Evolutionary conservation across 2,888 invertebrate species (phyloP).

Genomic region (Brenthis ino): DNA sequence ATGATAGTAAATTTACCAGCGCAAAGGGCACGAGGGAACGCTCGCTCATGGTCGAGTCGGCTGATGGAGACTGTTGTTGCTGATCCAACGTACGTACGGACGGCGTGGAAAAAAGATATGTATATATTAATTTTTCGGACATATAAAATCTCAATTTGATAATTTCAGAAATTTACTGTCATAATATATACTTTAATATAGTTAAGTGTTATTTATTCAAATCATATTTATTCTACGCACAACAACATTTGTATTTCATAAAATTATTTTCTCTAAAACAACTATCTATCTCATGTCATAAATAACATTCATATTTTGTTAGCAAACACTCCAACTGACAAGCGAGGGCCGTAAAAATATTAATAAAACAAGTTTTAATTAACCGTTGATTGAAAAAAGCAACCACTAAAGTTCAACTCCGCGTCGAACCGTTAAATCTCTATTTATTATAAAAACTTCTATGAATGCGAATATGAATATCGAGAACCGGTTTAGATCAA

Average conservation of each 20-base stretch:
- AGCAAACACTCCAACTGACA: constrained; percentile 59
- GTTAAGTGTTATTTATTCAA: too few relatives aligned
- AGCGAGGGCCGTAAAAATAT: constrained; percentile 52
- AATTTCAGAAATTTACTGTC: not conserved
- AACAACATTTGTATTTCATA: not conserved
- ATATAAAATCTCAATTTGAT: not conserved
- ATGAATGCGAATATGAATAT: constrained; percentile 71
- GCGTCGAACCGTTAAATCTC: constrained; percentile 78
- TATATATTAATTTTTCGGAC: constrained; percentile 8
- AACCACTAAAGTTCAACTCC: constrained; percentile 73
- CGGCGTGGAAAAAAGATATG: constrained; percentile 62
- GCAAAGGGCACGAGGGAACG: constrained; percentile 77
- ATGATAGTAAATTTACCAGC: constrained; percentile 79
- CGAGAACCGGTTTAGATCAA: constrained; percentile 75
- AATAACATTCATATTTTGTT: constrained; percentile 51
- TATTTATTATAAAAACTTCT: constrained; percentile 60
- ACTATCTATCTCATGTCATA: constrained; percentile 6
- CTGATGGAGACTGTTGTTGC: constrained; percentile 79
- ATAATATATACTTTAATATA: too few relatives aligned
- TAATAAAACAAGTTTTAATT: constrained; percentile 81
- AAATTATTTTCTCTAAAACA: not conserved
- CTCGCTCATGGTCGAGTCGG: constrained; percentile 81
- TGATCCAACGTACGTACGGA: constrained; percentile 49
- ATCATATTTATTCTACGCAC: not conserved
- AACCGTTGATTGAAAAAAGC: constrained; percentile 60